Conservation (phyloP, 2,113 vertebrate genomes). For the Psephotus haematonotus region DNA sequence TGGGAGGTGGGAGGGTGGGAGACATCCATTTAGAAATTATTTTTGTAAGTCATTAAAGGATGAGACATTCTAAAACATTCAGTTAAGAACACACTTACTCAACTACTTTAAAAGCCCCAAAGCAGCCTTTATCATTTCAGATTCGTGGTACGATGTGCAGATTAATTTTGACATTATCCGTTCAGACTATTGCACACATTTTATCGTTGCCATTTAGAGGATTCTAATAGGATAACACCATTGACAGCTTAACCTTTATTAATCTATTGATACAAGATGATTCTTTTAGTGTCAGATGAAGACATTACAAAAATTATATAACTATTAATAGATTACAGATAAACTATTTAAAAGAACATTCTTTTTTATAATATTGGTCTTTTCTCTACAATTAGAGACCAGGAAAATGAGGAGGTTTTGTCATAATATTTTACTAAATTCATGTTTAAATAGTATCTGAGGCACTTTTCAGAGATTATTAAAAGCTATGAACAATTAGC, state of each 20-base stretch:
- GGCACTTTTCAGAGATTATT: neutral
- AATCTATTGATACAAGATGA: neutral
- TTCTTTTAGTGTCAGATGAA: neutral
- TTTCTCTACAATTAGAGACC: conserved; percentile 3
- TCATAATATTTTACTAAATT: conserved; percentile 1
- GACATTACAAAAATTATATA: neutral
- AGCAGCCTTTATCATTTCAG: neutral
- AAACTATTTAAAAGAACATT: neutral
- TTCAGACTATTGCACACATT: neutral
- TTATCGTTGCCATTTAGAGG: neutral
- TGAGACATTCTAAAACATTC: neutral
- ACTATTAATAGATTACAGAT: neutral
- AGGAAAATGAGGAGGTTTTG: neutral
- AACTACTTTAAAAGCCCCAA: neutral
- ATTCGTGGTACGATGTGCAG: neutral
- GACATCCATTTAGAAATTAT: neutral
- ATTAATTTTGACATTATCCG: neutral
- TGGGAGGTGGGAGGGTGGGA: neutral
- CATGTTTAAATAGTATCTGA: conserved; percentile 16
- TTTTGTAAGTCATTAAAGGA: neutral
- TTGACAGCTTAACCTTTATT: conserved; percentile 30
- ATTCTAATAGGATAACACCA: neutral
- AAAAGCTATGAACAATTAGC: neutral
- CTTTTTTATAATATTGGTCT: neutral
- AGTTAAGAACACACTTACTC: neutral